A percentile compares a stretch with the other conserved stretches of the same genome.
Evolutionary conservation across 2,888 invertebrate species (phyloP).

Genomic region (Pseudeuparius sepicola): DNA sequence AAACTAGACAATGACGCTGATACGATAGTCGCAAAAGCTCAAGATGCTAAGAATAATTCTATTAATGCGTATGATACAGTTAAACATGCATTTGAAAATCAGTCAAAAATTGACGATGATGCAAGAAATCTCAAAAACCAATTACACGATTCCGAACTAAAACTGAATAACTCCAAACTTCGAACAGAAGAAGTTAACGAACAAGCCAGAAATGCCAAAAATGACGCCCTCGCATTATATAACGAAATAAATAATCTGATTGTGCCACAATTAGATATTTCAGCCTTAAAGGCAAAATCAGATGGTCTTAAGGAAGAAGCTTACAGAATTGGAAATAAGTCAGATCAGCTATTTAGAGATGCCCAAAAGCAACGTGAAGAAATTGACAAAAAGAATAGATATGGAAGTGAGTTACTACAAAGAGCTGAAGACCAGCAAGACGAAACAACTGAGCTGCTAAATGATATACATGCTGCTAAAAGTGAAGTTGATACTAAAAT

Average conservation of each 20-base stretch:
- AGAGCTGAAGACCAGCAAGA: slow-evolving; percentile 60
- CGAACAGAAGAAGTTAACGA: slow-evolving; percentile 64
- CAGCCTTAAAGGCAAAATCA: slow-evolving; percentile 58
- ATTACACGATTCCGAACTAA: slow-evolving; percentile 56
- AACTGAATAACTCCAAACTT: slow-evolving; percentile 57
- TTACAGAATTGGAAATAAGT: slow-evolving; percentile 46
- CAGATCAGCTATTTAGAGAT: slow-evolving; percentile 44
- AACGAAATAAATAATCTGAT: slow-evolving; percentile 70
- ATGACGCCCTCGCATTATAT: slow-evolving; percentile 71
- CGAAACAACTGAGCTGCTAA: slow-evolving; percentile 67
- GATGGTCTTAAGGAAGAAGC: slow-evolving; percentile 59
- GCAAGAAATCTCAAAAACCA: slow-evolving; percentile 56
- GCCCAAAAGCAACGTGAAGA: slow-evolving; percentile 46
- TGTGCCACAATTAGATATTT: slow-evolving; percentile 71
- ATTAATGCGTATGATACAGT: slow-evolving; percentile 71
- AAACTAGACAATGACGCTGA: slow-evolving; percentile 69
- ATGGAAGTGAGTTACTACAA: slow-evolving; percentile 58
- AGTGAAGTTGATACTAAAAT: slow-evolving; percentile 76
- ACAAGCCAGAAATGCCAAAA: slow-evolving; percentile 61
- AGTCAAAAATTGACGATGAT: slow-evolving; percentile 46
- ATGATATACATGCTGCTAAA: slow-evolving; percentile 66
- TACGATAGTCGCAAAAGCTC: slow-evolving; percentile 63
- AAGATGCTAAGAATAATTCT: slow-evolving; percentile 76
- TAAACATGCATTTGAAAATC: slow-evolving; percentile 45
- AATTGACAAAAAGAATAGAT: slow-evolving; percentile 52